Base-by-base conservation (phyloP, 2,113 vertebrate genomes). In the Calyptommatus sinebrachiatus region DNA sequence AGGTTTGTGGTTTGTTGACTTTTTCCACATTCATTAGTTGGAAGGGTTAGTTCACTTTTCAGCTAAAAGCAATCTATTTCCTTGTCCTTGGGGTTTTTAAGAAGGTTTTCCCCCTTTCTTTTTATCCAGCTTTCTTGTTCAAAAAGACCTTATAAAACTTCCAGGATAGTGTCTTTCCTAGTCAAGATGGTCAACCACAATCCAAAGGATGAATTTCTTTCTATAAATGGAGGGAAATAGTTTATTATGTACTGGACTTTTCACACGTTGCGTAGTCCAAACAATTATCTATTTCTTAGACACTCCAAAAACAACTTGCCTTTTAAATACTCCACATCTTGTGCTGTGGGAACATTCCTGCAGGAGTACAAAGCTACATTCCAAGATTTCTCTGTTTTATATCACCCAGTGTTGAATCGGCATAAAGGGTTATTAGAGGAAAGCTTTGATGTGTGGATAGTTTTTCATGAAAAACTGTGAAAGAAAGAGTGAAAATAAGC, bases 141-240 rank as follows among this genome's bases (percentile, higher is more conserved):
- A 31, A 76, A 21, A 63, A 65, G 20, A 31, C 69, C 35, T 41
- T 29, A 50, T 80, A 53, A 57, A 48, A n/a, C 28, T 76, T 80
- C 7, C 57, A 2, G 0, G n/a, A 31, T 82, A 68, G 3, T 67
- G 48, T 3, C 9, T 1, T 50, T 41, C 35, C 48, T 12, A 61
- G 28, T 21, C 72, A 41, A 65, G 8, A 0, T 71, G 68, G 57
- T 45, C 24, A 41, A 6, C 4, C 0, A 0, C 71, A 57, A 71
- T 0, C 8, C n/a, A 61, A 45, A 48, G 21, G 66, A 24, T 9
- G 35, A 41, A 41, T 41, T 41, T 0, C 0, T 73, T 5, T 85
- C 62, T 77, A 2, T 62, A 85, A 48, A 67, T 1, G 12, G 65
- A 5, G 65, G 28, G 65, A 7, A 8, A 28, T 7, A 20, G 16